phyloP scores from a whole-genome alignment of 2,113 vertebrate species.

The Syngnathus scovelli region DNA sequence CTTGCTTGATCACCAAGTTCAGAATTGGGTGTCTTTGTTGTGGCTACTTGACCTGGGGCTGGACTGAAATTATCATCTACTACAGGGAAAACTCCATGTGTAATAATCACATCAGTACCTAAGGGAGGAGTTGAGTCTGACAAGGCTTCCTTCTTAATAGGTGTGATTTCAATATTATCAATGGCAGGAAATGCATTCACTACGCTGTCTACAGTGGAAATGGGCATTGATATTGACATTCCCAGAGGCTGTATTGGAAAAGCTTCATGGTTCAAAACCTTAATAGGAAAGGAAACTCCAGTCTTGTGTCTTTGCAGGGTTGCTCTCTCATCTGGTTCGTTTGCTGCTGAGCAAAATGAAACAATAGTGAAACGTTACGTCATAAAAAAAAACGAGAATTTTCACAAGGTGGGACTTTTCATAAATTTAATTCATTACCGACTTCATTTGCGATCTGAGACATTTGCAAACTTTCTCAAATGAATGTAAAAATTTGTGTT shows the following conservation, averaged over 20 bases:
- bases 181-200: background rate
- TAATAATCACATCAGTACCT: background rate
- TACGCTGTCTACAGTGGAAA: background rate
- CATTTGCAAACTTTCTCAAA: no score
- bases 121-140: background rate
- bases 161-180: constrained; percentile 6
- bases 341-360: constrained; percentile 62
- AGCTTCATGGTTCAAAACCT: constrained; percentile 42
- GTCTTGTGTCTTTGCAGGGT: constrained; percentile 66
- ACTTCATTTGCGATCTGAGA: no score
- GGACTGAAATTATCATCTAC: background rate
- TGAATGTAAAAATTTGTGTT: no score
- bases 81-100: constrained; percentile 4
- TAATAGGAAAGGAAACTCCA: constrained; percentile 63
- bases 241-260: constrained; percentile 32
- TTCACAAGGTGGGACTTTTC: background rate
- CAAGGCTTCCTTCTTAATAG: background rate
- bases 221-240: constrained; percentile 6
- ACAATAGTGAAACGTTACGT: background rate
- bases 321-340: constrained; percentile 56
- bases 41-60: background rate
- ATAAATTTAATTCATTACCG: background rate
- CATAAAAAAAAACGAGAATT: background rate
- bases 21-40: background rate
- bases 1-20: constrained; percentile 16